Evolutionary conservation across 2,113 vertebrate genomes (phyloP), one percentile per base, ranked within the genome.

Genomic region (Corvus hawaiiensis): DNA sequence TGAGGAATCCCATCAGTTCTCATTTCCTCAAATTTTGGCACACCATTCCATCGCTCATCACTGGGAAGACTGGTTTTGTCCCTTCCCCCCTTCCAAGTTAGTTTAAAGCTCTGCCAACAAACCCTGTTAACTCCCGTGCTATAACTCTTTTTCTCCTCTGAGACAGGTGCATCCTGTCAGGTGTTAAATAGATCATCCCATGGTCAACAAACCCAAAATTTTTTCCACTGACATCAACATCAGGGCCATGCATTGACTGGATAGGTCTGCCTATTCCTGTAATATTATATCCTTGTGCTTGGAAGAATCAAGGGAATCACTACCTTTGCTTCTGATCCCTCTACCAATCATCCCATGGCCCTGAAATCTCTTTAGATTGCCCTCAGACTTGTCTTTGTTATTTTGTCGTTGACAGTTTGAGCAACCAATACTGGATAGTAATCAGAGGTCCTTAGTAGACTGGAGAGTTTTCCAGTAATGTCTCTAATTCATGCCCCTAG

Each of bases 401-500:
- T 76, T 44, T 59, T 0, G 0, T 33, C 0, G 0, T 15, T 61
- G 18, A 7, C 27, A 37, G 27, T 33, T 86, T 19, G 11, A 68
- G 15, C 54, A 37, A 43, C 6, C 8, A 67, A 22, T 10, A 52
- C 6, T 8, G 17, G 17, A 44, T 33, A 61, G 14, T 10, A 37
- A 52, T 35, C 44, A 32, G 21, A 49, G 11, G 11, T 14, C 11
- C 33, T 68, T 33, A 28, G 7, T 18, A 59, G 17, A 61, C 18
- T 11, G 11, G 22, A 44, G 17, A 37, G 5, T 44, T 69, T 87
- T 46, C 22, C 27, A 23, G 18, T 35, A 48, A 20, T 33, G 27
- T 15, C 22, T 27, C 11, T 61, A 37, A 68, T 37, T 10, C 27
- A 19, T 37, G 27, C 27, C 26, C 14, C 27, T 37, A 15, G 46